Conservation (phyloP, 2,113 vertebrate genomes). For the Vanacampus margaritifer region DNA sequence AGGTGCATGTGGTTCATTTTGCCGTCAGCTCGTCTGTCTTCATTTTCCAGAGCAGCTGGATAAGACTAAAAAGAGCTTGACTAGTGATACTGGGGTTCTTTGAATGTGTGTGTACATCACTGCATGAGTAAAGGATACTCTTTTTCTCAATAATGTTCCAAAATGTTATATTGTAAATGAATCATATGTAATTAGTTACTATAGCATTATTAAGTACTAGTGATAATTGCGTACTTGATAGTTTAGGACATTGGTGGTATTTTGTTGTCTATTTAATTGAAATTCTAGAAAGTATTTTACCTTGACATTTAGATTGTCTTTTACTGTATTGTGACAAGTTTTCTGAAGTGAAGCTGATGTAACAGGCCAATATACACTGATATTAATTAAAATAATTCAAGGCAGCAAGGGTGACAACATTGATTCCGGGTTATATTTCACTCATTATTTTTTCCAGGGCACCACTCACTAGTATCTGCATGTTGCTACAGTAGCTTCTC, state of each 20-base stretch:
- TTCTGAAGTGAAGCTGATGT: neutral
- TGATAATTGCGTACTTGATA: neutral
- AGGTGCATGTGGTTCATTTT: slow-evolving; percentile 48
- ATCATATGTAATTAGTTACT: neutral
- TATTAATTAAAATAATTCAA: neutral
- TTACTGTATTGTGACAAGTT: neutral
- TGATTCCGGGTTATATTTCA: neutral
- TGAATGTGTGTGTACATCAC: slow-evolving; percentile 9
- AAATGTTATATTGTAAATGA: neutral
- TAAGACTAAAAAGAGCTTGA: slow-evolving; percentile 39
- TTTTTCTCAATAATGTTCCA: neutral
- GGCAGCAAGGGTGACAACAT: neutral
- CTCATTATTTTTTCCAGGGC: neutral
- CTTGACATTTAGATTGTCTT: no score
- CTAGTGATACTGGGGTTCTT: slow-evolving; percentile 13
- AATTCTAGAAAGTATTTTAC: neutral
- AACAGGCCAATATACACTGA: neutral
- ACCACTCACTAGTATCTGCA: neutral
- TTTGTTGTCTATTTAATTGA: neutral
- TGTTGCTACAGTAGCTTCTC: neutral
- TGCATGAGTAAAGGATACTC: neutral
- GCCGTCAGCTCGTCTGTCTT: slow-evolving; percentile 52
- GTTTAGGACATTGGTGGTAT: neutral
- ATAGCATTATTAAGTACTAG: no score
- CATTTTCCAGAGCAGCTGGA: slow-evolving; percentile 43